These are phyloP conservation scores for Ancistrus triradiatus DNA, from an alignment of 2,113 vertebrate species.

Conservation along the genomic window DNA sequence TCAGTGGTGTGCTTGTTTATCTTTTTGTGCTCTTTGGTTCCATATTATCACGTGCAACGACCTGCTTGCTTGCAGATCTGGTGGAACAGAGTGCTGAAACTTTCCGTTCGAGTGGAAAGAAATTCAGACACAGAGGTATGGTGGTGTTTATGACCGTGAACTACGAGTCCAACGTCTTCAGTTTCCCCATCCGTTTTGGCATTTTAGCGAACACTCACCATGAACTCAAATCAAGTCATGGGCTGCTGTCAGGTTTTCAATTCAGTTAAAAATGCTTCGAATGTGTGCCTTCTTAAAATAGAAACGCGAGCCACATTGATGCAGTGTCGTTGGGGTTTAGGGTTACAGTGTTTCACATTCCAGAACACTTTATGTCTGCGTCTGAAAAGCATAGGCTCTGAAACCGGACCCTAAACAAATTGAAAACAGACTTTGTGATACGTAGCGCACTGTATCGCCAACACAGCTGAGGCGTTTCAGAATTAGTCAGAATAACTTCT, in stretches of 20 bases:
- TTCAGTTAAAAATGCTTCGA: no score
- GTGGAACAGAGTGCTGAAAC: no score
- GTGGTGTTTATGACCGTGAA: no score
- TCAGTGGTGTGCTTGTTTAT: neutral
- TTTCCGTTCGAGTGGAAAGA: no score
- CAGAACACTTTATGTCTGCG: conserved; percentile 34
- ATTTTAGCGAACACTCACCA: no score
- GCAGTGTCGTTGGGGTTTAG: conserved; percentile 11
- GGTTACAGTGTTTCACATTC: conserved; percentile 39
- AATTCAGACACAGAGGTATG: no score
- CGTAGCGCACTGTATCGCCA: neutral
- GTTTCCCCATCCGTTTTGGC: no score
- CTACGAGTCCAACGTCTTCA: no score
- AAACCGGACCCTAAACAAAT: conserved; percentile 31
- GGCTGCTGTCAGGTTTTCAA: no score
- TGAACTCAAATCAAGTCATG: no score
- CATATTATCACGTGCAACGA: no score
- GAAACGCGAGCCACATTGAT: conserved; percentile 18
- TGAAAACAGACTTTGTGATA: conserved; percentile 24
- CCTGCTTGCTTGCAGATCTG: no score
- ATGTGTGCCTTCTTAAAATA: conserved; percentile 6
- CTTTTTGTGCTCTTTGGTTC: neutral
- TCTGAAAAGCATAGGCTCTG: conserved; percentile 32
- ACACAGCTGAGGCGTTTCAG: neutral
- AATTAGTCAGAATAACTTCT: neutral